Evolutionary conservation across 2,888 invertebrate genomes (phyloP).

Genomic region (Aporophyla nigra): DNA sequence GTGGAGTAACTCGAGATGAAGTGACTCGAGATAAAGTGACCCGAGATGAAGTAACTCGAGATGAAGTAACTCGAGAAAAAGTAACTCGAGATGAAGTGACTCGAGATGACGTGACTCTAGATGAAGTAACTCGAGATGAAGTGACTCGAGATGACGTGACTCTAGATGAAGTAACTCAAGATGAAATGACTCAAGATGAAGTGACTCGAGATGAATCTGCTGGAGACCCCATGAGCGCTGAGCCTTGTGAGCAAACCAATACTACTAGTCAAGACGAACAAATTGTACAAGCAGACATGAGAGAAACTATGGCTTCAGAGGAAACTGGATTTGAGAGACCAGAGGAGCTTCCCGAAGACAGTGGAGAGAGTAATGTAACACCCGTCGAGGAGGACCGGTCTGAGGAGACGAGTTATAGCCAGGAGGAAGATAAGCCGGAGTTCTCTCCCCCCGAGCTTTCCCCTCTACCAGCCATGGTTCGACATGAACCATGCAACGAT

Average conservation of each 20-base stretch:
- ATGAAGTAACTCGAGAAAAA: not conserved
- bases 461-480: conserved; percentile 23
- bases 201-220: conserved; percentile 29
- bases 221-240: conserved; percentile 29
- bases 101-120: conserved; percentile 4
- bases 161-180: conserved; percentile 15
- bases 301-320: conserved; percentile 18
- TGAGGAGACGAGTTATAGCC: conserved; percentile 44
- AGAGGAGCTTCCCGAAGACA: conserved; percentile 40
- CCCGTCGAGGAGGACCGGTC: conserved; percentile 23
- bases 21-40: conserved; percentile 18
- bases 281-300: conserved; percentile 31
- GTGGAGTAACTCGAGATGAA: conserved; percentile 18
- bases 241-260: conserved; percentile 40
- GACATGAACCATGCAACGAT: conserved; percentile 50
- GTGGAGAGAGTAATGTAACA: conserved; percentile 17
- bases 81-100: conserved; percentile 19
- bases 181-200: conserved; percentile 11
- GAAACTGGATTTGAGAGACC: conserved; percentile 18
- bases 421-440: conserved; percentile 32
- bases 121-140: conserved; percentile 19
- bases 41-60: conserved; percentile 11
- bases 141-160: conserved; percentile 6
- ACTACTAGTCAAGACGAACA: conserved; percentile 64
- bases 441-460: conserved; percentile 27